Percentiles rank a stretch among this genome's conserved stretches.
These are phyloP conservation scores for Biston stratarius DNA, from an alignment of 2,888 invertebrate species.

Conservation along the genomic window DNA sequence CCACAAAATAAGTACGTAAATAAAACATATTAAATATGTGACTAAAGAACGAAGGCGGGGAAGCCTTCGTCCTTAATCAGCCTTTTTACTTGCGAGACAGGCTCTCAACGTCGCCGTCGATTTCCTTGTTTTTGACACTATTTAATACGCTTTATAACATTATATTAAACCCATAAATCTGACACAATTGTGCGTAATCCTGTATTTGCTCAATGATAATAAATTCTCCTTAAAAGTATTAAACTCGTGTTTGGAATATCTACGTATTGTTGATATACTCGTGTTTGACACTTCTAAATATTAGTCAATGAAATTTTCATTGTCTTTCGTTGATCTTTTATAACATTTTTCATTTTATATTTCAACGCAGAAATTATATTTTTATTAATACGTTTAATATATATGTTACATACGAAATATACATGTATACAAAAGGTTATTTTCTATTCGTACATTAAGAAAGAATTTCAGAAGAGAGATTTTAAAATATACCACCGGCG, in stretches of 20 bases:
- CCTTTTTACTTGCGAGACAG: constrained; percentile 14
- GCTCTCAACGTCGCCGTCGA: not conserved
- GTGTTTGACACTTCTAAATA: no score
- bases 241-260: constrained; percentile 5
- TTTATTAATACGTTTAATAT: no score
- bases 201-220: constrained; percentile 11
- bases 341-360: no score
- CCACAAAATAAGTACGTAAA: not conserved
- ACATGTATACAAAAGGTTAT: no score
- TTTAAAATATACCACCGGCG: no score
- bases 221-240: constrained; percentile 1
- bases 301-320: no score
- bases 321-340: no score
- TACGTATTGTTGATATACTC: not conserved
- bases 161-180: constrained; percentile 9
- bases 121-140: constrained; percentile 16
- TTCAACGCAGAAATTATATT: no score
- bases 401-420: no score
- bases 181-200: constrained; percentile 1
- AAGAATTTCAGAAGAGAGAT: no score
- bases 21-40: not conserved
- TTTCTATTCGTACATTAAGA: no score
- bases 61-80: not conserved
- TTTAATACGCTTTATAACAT: constrained; percentile 3
- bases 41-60: not conserved